Base-by-base conservation (phyloP, 2,113 vertebrate genomes). In the Oreotragus oreotragus region DNA sequence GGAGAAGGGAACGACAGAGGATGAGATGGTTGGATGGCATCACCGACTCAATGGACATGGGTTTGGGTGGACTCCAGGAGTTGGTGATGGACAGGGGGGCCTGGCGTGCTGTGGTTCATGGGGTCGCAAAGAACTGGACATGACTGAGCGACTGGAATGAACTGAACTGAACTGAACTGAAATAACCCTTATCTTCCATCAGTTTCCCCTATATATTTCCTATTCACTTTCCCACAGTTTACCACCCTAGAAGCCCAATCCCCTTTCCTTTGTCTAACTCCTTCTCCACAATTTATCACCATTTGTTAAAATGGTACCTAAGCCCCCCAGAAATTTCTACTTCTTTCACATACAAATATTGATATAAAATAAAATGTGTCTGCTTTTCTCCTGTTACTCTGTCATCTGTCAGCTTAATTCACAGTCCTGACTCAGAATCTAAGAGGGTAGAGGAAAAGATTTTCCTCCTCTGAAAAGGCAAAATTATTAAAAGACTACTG, bases 331-430 rank as follows among this genome's bases (percentile, higher is more conserved):
- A 92, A n/a, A 51, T 45, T 21, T 45, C 49, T 23, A 7, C 45
- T 84, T 53, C 53, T 70, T 60, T 88, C n/a, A 53, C 4, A 3
- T 76, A 83, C n/a, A 64, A 91, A 79, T 55, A 57, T 47, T 12
- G 77, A 47, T 39, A 36, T n/a, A 1, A 25, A 88, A 70, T 45
- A 83, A 88, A 83, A 76, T 33, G 6, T 53, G n/a, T 60, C 6
- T 58, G 53, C 4, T 70, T 80, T 87, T 39, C 83, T 66, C 14
- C 39, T 45, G n/a, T 76, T 28, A 53, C 23, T 81, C 76, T 28
- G 43, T 96, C 43, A 62, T 47, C 62, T 57, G 57, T 91, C 66
- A 30, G 70, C 57, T 57, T 53, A 47, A 83, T 60, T 81, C 62
- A 92, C 51, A 53, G 28, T 28, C 51, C 76, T 16, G 2, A 73